Evolutionary conservation across 2,797 vertebrate genomes (phyloP).

Genomic region (Somateria mollissima): DNA sequence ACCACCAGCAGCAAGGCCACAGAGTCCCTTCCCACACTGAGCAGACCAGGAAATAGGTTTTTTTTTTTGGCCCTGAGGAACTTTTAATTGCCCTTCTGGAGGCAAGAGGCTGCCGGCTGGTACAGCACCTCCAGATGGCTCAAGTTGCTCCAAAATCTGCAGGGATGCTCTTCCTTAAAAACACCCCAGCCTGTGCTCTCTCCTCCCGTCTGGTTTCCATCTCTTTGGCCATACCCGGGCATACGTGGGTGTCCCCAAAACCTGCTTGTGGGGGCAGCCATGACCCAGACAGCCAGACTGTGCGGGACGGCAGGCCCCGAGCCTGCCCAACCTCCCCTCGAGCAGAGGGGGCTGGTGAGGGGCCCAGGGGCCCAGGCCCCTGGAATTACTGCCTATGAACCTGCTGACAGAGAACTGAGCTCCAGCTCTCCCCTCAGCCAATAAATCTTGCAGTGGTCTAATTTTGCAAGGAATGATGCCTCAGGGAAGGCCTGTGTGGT

Average conservation of each 20-base stretch:
- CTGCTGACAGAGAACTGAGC: not conserved
- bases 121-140: rapidly evolving
- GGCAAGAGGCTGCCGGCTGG: no score
- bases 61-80: rapidly evolving
- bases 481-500: constrained; percentile 25
- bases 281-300: rapidly evolving
- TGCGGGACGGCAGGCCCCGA: rapidly evolving
- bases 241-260: not conserved
- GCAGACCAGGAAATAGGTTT: rapidly evolving
- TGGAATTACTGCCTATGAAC: not conserved
- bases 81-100: not conserved
- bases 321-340: not conserved
- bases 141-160: not conserved
- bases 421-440: not conserved
- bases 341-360: rapidly evolving
- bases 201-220: not conserved
- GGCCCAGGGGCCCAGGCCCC: not conserved
- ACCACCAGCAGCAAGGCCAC: not conserved
- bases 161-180: rapidly evolving
- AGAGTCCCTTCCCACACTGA: no score
- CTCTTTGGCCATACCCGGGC: not conserved
- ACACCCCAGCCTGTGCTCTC: not conserved
- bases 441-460: not conserved
- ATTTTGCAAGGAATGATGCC: not conserved
- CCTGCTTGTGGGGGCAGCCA: no score